Conservation (phyloP, 2,888 invertebrate genomes). For the Chalcis sispes region DNA sequence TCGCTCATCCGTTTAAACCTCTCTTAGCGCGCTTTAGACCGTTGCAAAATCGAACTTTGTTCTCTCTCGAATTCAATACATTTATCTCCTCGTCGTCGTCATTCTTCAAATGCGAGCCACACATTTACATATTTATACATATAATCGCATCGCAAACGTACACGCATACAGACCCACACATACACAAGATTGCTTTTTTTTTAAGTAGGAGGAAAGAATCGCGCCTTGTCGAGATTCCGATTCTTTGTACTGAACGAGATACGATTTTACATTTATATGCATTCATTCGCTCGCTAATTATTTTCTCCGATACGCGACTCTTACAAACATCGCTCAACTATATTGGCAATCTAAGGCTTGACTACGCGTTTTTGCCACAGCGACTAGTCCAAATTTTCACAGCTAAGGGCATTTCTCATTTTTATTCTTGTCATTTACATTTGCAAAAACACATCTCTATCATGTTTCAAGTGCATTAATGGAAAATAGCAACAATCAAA, state of each 20-base stretch:
- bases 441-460: background rate
- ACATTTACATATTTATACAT: constrained; percentile 19
- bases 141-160: too few species aligned
- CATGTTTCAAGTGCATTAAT: too few species aligned
- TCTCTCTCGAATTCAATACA: constrained; percentile 19
- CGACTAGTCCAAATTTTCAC: constrained; percentile 53
- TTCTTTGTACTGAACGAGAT: constrained; percentile 48
- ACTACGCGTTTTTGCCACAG: constrained; percentile 20
- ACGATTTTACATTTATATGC: background rate
- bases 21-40: too few species aligned
- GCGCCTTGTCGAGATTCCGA: constrained; percentile 26
- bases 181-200: constrained; percentile 48
- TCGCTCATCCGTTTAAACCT: background rate
- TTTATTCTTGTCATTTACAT: background rate
- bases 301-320: background rate
- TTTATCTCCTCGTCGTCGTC: background rate
- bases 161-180: background rate
- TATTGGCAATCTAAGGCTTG: constrained; percentile 44
- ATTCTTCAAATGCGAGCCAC: background rate
- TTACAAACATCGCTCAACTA: background rate
- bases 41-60: constrained; percentile 54
- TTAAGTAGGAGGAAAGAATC: constrained; percentile 48
- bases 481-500: background rate
- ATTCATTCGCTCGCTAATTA: constrained; percentile 8
- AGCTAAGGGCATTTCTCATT: constrained; percentile 17